phyloP scores from a whole-genome alignment of 2,113 vertebrate genomes.

The Phocoena sinus region DNA sequence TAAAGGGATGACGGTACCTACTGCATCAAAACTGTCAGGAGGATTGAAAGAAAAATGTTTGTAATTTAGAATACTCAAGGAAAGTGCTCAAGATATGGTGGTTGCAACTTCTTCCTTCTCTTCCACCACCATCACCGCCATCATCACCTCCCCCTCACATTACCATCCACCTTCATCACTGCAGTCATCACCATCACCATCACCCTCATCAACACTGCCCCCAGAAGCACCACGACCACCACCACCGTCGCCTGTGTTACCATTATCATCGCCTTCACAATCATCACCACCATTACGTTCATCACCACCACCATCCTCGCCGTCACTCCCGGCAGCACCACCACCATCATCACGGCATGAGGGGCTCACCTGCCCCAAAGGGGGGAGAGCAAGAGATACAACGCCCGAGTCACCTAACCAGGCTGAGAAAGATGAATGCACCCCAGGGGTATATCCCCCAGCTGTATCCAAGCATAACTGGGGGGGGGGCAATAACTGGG shows the following conservation, averaged over 20 bases:
- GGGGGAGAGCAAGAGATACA: too few species aligned
- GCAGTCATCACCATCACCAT: accelerated
- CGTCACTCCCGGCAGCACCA: not conserved
- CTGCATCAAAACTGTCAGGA: not conserved
- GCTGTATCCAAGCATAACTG: accelerated
- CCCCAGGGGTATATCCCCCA: not conserved
- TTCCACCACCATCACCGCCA: not conserved
- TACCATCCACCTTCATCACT: not conserved
- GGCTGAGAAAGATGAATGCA: accelerated
- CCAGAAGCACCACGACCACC: too few species aligned
- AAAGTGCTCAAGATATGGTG: not conserved
- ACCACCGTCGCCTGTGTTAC: too few species aligned
- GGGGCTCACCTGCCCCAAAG: not conserved
- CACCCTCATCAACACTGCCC: too few species aligned
- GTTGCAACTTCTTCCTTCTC: too few species aligned
- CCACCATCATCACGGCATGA: accelerated
- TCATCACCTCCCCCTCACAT: not conserved
- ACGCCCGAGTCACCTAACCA: accelerated
- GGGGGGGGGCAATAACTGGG: not conserved
- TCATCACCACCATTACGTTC: accelerated
- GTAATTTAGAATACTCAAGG: not conserved
- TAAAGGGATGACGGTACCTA: not conserved
- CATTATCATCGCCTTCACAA: not conserved
- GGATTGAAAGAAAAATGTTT: not conserved
- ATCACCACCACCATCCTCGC: not conserved